Conservation (phyloP, 2,113 vertebrate species). For the Cyprinus carpio region DNA sequence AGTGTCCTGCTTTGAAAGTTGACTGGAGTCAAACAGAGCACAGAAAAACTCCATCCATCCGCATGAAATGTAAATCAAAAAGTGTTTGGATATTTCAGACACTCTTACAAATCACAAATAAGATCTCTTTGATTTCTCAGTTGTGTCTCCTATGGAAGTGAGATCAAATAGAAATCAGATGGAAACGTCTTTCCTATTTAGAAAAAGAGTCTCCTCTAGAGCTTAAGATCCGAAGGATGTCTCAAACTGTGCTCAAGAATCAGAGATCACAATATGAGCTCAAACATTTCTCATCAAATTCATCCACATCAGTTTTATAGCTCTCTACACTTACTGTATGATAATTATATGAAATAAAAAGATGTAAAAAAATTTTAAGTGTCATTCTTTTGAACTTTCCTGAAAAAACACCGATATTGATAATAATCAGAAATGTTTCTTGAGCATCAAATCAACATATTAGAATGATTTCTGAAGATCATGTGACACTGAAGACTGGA, state of each 20-base stretch:
- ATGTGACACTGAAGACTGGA: background rate
- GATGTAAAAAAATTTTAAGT: too few relatives aligned
- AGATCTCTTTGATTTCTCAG: background rate
- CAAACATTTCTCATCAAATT: too few relatives aligned
- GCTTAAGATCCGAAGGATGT: too few relatives aligned
- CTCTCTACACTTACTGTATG: too few relatives aligned
- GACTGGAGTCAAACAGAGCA: constrained; percentile 58
- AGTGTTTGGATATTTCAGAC: constrained; percentile 50
- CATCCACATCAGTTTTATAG: too few relatives aligned
- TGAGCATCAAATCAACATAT: background rate
- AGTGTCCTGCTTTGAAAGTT: constrained; percentile 68
- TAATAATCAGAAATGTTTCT: background rate
- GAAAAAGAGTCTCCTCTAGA: background rate
- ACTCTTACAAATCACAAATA: background rate
- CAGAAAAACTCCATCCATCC: constrained; percentile 59
- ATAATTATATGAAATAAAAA: too few relatives aligned
- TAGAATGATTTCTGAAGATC: background rate
- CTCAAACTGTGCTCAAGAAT: too few relatives aligned
- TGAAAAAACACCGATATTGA: too few relatives aligned
- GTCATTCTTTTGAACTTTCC: too few relatives aligned
- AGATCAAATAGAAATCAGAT: background rate
- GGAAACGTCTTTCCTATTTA: too few relatives aligned
- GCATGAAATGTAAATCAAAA: constrained; percentile 68
- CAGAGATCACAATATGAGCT: too few relatives aligned
- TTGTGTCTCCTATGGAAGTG: background rate